Conservation (phyloP, 1,140 invertebrate genomes). For the Aphidius ervi region DNA sequence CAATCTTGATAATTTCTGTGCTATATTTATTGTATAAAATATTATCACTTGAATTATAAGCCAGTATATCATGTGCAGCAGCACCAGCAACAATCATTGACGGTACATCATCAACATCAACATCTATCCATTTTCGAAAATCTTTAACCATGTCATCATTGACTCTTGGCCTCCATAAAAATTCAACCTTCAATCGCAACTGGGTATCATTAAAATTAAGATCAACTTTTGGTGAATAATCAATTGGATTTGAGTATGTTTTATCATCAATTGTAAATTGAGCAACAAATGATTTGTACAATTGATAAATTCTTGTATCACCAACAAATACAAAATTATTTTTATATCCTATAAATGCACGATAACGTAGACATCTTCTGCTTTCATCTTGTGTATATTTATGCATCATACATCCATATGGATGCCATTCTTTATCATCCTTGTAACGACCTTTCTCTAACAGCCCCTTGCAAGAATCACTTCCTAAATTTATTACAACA, state of each 20-base stretch:
- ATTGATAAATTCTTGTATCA: constrained; percentile 77
- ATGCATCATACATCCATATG: constrained; percentile 97
- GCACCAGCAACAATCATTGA: constrained; percentile 80
- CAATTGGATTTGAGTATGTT: constrained; percentile 38
- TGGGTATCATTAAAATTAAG: constrained; percentile 67
- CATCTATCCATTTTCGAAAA: constrained; percentile 64
- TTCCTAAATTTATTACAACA: too few species aligned
- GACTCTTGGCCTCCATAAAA: constrained; percentile 75
- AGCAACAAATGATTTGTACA: constrained; percentile 77
- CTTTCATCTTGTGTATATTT: constrained; percentile 87
- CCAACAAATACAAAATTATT: constrained; percentile 92
- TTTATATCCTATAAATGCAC: constrained; percentile 85
- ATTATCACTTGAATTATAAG: constrained; percentile 72
- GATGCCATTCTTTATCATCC: constrained; percentile 93
- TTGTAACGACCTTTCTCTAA: constrained; percentile 90
- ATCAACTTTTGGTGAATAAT: constrained; percentile 56
- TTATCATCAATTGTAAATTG: constrained; percentile 56
- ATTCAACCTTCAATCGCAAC: constrained; percentile 68
- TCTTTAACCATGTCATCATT: constrained; percentile 71
- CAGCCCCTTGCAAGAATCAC: constrained; percentile 91
- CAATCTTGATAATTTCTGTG: constrained; percentile 66
- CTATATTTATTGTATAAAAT: constrained; percentile 69
- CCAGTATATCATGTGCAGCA: constrained; percentile 70
- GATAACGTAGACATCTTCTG: constrained; percentile 82
- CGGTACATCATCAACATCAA: constrained; percentile 47